These are phyloP conservation scores for Muscicapa comitata DNA, from an alignment of 2,797 vertebrate genomes.

Conservation along the genomic window DNA sequence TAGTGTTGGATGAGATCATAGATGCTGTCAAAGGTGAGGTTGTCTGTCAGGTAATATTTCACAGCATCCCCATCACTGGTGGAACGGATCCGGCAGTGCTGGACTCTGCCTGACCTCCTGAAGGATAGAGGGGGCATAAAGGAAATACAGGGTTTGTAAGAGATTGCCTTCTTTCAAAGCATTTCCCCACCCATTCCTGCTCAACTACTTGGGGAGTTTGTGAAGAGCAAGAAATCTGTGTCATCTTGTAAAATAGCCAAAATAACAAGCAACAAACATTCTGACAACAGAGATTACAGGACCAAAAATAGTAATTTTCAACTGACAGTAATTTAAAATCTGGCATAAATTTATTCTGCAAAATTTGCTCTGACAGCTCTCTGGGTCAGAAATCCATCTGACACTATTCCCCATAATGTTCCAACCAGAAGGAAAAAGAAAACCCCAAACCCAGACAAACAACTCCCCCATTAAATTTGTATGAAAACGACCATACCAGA, in stretches of 20 bases:
- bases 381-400: not conserved
- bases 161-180: not conserved
- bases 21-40: constrained; percentile 87
- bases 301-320: not conserved
- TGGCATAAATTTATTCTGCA: not conserved
- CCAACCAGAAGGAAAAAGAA: not conserved
- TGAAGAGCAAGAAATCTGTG: not conserved
- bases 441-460: not conserved
- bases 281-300: not conserved
- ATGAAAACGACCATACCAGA: constrained; percentile 81
- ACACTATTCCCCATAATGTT: not conserved
- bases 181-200: not conserved
- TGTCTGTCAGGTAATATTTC: constrained; percentile 89
- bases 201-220: not conserved
- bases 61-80: constrained; percentile 72
- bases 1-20: constrained; percentile 91
- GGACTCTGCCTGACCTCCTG: constrained; percentile 90
- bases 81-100: constrained; percentile 93
- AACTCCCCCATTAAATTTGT: not conserved
- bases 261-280: not conserved
- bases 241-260: not conserved
- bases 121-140: not conserved
- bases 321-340: not conserved
- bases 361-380: not conserved
- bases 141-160: not conserved